Conservation (phyloP, 2,113 vertebrate genomes). For the Ciconia maguari region DNA sequence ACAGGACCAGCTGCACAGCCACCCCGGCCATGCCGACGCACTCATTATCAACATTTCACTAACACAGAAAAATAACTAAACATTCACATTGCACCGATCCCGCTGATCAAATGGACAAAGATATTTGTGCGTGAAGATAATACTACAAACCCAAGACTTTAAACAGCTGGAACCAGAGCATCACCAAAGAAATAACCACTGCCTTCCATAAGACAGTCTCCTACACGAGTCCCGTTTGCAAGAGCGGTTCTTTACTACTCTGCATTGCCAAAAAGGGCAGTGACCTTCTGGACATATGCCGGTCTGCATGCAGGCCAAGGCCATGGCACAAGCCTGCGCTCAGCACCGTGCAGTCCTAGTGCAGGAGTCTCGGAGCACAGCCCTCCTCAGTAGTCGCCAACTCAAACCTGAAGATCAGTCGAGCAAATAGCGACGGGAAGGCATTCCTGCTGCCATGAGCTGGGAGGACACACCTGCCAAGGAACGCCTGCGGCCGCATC, state of each 20-base stretch:
- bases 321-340: background rate
- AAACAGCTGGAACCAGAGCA: background rate
- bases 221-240: background rate
- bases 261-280: too few relatives aligned
- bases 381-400: accelerated
- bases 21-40: accelerated
- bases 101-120: background rate
- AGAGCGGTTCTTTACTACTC: too few relatives aligned
- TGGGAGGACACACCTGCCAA: accelerated
- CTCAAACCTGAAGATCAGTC: background rate
- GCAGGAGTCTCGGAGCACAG: background rate
- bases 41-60: background rate
- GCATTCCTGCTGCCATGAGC: background rate
- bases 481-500: background rate
- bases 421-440: accelerated
- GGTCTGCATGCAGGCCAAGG: too few relatives aligned
- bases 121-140: background rate
- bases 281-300: accelerated
- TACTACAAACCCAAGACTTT: background rate
- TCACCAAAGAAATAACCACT: background rate
- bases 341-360: background rate
- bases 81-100: background rate
- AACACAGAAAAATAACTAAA: background rate
- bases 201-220: background rate
- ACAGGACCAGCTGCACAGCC: background rate